Conservation (phyloP, 2,797 vertebrate species). For the Spinus olivaceus region DNA sequence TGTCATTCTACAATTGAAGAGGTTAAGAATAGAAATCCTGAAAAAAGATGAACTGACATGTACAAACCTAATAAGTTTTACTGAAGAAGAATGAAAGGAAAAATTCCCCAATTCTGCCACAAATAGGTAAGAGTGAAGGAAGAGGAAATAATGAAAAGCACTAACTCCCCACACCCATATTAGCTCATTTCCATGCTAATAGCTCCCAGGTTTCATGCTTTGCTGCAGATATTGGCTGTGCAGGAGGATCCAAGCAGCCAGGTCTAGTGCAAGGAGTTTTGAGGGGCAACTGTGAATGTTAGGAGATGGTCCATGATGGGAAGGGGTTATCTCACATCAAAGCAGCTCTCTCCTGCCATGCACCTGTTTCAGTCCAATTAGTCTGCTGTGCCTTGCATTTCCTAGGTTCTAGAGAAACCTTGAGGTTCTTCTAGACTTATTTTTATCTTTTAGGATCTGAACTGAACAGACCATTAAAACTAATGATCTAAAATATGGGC, state of each 20-base stretch:
- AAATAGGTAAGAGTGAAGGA: background rate
- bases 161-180: background rate
- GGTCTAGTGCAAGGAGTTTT: background rate
- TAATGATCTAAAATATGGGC: background rate
- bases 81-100: background rate
- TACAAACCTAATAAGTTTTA: background rate
- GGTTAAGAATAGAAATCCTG: conserved; percentile 11
- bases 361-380: background rate
- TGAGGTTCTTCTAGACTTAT: background rate
- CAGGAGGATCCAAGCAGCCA: background rate
- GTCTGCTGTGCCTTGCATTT: background rate
- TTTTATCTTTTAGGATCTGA: background rate
- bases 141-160: background rate
- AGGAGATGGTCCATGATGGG: background rate
- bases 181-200: background rate
- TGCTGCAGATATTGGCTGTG: background rate
- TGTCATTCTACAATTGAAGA: background rate
- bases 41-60: background rate
- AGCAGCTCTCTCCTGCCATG: background rate
- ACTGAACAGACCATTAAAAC: background rate
- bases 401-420: background rate
- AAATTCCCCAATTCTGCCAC: background rate
- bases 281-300: accelerated
- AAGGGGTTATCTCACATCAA: background rate
- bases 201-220: background rate